Percentiles rank a stretch among this genome's conserved stretches.
phyloP scores from a whole-genome alignment of 2,888 invertebrate species.

The Dolichopus griseipennis region DNA sequence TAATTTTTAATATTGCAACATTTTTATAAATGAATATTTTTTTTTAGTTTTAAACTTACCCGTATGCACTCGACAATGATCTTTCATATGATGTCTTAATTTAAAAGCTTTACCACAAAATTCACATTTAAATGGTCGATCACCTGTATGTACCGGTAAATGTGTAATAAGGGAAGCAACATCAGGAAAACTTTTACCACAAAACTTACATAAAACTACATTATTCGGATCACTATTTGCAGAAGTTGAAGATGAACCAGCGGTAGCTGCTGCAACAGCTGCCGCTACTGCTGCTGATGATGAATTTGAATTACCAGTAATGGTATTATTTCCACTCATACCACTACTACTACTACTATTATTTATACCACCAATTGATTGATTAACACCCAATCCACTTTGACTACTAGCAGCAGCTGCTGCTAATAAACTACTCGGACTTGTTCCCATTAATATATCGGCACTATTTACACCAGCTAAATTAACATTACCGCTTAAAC shows the following conservation, averaged over 20 bases:
- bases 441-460: slow-evolving; percentile 25
- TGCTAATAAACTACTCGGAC: slow-evolving; percentile 1
- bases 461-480: slow-evolving; percentile 46
- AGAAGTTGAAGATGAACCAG: slow-evolving; percentile 30
- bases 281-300: slow-evolving; percentile 30
- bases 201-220: slow-evolving; percentile 84
- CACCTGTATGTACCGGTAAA: slow-evolving; percentile 81
- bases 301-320: slow-evolving; percentile 41
- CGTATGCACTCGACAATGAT: slow-evolving; percentile 87
- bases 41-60: slow-evolving; percentile 46
- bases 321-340: slow-evolving; percentile 25
- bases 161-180: slow-evolving; percentile 80
- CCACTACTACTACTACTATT: slow-evolving; percentile 15
- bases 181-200: slow-evolving; percentile 86
- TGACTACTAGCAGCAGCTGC: slow-evolving; percentile 19
- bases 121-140: slow-evolving; percentile 86
- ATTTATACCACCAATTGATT: slow-evolving; percentile 18
- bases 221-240: slow-evolving; percentile 54
- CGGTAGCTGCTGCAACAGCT: slow-evolving; percentile 35
- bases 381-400: slow-evolving; percentile 28
- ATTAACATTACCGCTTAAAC: slow-evolving; percentile 28
- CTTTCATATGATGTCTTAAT: slow-evolving; percentile 87
- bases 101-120: slow-evolving; percentile 92
- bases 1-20: not conserved
- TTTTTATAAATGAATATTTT: slow-evolving; percentile 13